Conservation (phyloP, 2,113 vertebrate genomes). For the Serinus canaria region DNA sequence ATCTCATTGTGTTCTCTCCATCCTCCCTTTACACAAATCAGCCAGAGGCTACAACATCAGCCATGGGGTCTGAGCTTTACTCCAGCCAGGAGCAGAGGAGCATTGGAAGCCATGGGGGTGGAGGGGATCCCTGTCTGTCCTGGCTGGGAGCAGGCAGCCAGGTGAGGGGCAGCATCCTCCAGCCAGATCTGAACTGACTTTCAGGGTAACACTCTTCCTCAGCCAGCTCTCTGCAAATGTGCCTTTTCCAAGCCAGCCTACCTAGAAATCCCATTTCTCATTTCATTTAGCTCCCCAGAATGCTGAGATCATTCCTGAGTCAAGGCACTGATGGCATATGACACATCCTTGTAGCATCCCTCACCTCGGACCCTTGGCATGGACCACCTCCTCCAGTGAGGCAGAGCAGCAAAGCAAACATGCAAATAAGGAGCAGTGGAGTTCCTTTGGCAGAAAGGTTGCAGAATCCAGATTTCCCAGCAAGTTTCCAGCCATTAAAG, state of each 20-base stretch:
- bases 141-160: neutral
- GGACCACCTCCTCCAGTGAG: neutral
- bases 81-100: neutral
- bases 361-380: neutral
- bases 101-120: neutral
- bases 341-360: neutral
- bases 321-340: neutral
- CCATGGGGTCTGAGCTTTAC: neutral
- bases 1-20: constrained; percentile 51
- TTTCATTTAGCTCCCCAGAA: neutral
- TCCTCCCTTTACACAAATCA: constrained; percentile 10
- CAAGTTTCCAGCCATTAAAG: neutral
- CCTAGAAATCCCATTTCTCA: neutral
- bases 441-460: neutral
- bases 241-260: neutral
- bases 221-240: neutral
- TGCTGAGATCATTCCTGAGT: neutral
- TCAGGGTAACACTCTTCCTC: neutral
- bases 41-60: neutral
- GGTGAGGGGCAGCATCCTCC: neutral
- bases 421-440: neutral
- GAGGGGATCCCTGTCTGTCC: neutral
- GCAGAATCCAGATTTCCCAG: neutral
- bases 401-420: neutral
- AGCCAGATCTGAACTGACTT: neutral